Percentiles rank a stretch among this genome's conserved stretches.
Conservation (phyloP, 2,113 vertebrate genomes). For the Labrus mixtus region DNA sequence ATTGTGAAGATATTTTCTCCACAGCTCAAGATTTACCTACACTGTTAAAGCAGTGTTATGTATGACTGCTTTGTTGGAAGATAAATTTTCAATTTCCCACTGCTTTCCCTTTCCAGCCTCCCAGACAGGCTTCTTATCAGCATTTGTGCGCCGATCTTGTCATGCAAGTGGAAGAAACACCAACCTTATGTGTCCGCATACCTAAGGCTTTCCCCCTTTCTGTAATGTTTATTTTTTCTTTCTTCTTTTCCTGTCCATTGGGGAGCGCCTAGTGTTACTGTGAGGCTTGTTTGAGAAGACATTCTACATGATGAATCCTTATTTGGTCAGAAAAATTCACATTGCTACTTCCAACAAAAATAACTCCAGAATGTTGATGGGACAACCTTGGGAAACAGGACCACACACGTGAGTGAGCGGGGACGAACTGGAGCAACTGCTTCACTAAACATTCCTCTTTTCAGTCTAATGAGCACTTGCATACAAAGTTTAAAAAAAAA, state of each 20-base stretch:
- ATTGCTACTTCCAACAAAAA: conserved; percentile 78
- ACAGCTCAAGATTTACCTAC: conserved; percentile 12
- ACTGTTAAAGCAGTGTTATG: conserved; percentile 15
- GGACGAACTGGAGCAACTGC: conserved; percentile 66
- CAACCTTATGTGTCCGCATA: conserved; percentile 29
- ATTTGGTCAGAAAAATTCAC: conserved; percentile 84
- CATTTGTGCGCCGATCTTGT: conserved; percentile 28
- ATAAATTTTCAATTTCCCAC: conserved; percentile 37
- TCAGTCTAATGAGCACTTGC: conserved; percentile 50
- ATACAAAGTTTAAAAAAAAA: conserved; percentile 24
- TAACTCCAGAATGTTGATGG: conserved; percentile 81
- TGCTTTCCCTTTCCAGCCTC: conserved; percentile 29
- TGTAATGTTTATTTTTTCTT: conserved; percentile 34
- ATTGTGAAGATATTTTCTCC: conserved; percentile 22
- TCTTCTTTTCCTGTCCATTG: conserved; percentile 37
- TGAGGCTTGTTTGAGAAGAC: conserved; percentile 42
- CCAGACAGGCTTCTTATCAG: conserved; percentile 55
- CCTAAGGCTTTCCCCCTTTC: conserved; percentile 32
- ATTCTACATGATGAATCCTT: conserved; percentile 72
- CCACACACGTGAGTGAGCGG: conserved; percentile 78
- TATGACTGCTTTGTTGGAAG: conserved; percentile 39
- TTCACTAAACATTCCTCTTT: conserved; percentile 43
- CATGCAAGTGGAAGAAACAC: conserved; percentile 55
- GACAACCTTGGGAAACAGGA: conserved; percentile 78
- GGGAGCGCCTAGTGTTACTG: conserved; percentile 41